These are phyloP conservation scores for Theristicus caerulescens DNA, from an alignment of 2,113 vertebrate species.

Conservation along the genomic window DNA sequence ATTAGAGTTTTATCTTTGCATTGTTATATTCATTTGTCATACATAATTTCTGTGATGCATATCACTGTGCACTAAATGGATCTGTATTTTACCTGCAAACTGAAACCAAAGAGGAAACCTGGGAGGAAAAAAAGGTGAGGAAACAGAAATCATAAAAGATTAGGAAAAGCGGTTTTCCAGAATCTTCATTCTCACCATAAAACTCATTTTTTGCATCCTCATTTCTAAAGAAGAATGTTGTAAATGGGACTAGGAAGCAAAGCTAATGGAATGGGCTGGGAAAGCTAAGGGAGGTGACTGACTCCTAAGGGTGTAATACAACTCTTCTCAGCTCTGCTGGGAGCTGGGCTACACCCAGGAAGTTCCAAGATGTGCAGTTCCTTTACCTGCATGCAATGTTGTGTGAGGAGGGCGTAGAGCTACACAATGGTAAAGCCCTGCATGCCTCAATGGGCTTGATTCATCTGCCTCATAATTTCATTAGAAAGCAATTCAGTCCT, in stretches of 20 bases:
- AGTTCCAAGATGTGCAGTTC: background rate
- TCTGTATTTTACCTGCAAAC: background rate
- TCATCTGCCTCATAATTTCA: background rate
- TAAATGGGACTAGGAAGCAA: background rate
- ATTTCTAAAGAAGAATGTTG: background rate
- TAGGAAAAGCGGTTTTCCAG: background rate
- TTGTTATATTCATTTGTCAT: background rate
- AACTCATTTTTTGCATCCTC: background rate
- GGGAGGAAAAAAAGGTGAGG: background rate
- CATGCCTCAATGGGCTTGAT: background rate
- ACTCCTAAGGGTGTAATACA: background rate
- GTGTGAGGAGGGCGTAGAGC: background rate
- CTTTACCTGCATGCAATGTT: background rate
- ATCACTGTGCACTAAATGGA: background rate
- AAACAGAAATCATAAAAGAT: background rate
- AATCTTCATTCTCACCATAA: background rate
- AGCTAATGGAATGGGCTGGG: background rate
- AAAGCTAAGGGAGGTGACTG: background rate
- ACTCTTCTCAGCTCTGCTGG: background rate
- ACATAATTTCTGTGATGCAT: background rate
- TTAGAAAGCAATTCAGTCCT: background rate
- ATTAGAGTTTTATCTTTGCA: background rate
- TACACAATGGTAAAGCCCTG: background rate
- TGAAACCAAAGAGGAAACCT: background rate
- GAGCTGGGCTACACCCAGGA: background rate